Percentiles rank a stretch among this genome's conserved stretches.
Evolutionary conservation across 2,113 vertebrate genomes (phyloP).

Genomic region (Xiphophorus couchianus): DNA sequence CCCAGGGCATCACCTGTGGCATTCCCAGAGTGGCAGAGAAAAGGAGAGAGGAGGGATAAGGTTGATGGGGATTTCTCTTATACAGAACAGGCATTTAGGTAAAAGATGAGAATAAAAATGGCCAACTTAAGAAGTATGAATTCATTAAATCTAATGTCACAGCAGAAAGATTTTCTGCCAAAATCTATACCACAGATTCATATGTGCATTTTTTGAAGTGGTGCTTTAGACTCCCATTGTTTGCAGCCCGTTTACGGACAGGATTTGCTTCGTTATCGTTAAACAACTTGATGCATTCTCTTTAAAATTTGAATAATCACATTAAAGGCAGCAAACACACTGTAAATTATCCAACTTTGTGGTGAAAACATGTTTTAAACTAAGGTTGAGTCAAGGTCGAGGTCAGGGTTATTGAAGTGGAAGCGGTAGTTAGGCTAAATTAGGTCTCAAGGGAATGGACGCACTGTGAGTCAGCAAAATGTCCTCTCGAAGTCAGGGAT

Average conservation of each 20-base stretch:
- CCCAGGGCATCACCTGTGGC: slow-evolving; percentile 36
- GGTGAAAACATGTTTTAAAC: too few species aligned
- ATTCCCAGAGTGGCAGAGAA: slow-evolving; percentile 11
- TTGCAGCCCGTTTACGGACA: neutral
- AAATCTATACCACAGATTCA: too few species aligned
- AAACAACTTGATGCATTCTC: neutral
- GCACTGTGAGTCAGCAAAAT: neutral
- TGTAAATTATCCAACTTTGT: neutral
- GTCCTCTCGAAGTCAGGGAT: neutral
- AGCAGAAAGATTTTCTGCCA: neutral
- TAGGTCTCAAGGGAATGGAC: neutral
- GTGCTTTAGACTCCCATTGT: neutral
- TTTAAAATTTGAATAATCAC: neutral
- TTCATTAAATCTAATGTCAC: neutral
- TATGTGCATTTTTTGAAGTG: too few species aligned
- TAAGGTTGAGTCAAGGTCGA: neutral
- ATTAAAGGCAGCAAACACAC: neutral
- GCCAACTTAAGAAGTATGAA: neutral
- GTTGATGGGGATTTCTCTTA: neutral
- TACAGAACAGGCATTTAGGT: neutral
- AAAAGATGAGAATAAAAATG: slow-evolving; percentile 2
- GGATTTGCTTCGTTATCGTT: neutral
- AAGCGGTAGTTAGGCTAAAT: neutral
- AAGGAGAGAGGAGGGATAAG: neutral
- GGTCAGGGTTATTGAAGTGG: neutral